Conservation (phyloP, 2,888 invertebrate species). For the Rhyacophila evoluta region DNA sequence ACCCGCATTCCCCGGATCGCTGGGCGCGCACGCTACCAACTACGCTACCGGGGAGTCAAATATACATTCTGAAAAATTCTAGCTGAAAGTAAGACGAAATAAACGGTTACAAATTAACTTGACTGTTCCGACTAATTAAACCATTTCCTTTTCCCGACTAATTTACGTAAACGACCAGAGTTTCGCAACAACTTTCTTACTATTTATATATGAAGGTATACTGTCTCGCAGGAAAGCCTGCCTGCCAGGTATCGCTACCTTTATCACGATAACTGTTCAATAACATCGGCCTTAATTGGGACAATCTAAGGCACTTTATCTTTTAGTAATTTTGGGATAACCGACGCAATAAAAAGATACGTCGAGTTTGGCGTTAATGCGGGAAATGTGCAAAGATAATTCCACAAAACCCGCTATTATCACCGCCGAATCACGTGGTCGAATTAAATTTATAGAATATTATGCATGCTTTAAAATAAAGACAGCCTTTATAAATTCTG, state of each 20-base stretch:
- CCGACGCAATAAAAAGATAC: background rate
- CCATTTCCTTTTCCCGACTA: background rate
- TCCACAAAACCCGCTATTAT: background rate
- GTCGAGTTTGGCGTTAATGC: background rate
- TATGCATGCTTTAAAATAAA: no score
- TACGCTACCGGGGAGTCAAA: no score
- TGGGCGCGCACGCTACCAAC: no score
- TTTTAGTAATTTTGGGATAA: constrained; percentile 3
- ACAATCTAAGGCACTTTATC: constrained; percentile 15
- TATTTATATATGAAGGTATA: background rate
- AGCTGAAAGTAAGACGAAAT: background rate
- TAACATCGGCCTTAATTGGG: background rate
- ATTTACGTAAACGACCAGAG: background rate
- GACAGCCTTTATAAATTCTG: no score
- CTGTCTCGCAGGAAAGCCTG: background rate
- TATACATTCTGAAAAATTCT: background rate
- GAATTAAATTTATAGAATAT: background rate
- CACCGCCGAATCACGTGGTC: background rate
- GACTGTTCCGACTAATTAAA: background rate
- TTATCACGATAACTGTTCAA: background rate
- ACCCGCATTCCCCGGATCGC: no score
- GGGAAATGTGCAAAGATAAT: background rate
- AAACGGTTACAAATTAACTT: background rate
- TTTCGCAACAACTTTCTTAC: background rate
- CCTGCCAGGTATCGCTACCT: background rate